phyloP scores from a whole-genome alignment of 2,797 vertebrate genomes.

The Cuculus canorus region DNA sequence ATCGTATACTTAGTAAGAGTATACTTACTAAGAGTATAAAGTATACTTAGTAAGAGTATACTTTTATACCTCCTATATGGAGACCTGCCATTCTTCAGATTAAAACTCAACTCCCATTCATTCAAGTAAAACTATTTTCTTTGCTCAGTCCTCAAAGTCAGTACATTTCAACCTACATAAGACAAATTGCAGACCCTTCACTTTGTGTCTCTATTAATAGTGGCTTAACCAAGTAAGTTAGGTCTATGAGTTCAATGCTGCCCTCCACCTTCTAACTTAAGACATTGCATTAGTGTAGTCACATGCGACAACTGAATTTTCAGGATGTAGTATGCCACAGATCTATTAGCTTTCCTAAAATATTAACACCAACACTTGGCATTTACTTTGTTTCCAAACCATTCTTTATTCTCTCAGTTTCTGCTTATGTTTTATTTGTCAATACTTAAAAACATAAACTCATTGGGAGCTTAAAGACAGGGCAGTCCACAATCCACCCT shows the following conservation, averaged over 20 bases:
- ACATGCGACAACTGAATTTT: not conserved
- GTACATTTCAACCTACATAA: not conserved
- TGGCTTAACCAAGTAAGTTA: not conserved
- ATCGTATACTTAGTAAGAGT: not conserved
- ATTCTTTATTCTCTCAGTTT: not conserved
- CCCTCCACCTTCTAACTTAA: slow-evolving; percentile 52
- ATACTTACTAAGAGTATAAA: too few species aligned
- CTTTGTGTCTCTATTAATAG: not conserved
- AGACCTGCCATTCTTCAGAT: not conserved
- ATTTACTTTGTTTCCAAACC: not conserved
- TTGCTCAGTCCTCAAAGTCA: not conserved
- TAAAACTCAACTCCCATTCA: not conserved
- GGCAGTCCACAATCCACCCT: not conserved
- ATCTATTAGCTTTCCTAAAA: not conserved
- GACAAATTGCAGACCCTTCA: not conserved
- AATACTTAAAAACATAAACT: not conserved
- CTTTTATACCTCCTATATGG: not conserved
- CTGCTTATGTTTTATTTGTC: not conserved
- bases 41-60: not conserved
- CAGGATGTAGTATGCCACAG: accelerated
- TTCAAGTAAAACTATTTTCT: not conserved
- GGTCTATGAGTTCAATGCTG: slow-evolving; percentile 46
- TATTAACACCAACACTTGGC: not conserved
- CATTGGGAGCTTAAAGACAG: not conserved
- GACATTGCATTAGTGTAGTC: not conserved